Evolutionary conservation across 2,888 invertebrate genomes (phyloP).

Genomic region (Alviniconcha strummeri): DNA sequence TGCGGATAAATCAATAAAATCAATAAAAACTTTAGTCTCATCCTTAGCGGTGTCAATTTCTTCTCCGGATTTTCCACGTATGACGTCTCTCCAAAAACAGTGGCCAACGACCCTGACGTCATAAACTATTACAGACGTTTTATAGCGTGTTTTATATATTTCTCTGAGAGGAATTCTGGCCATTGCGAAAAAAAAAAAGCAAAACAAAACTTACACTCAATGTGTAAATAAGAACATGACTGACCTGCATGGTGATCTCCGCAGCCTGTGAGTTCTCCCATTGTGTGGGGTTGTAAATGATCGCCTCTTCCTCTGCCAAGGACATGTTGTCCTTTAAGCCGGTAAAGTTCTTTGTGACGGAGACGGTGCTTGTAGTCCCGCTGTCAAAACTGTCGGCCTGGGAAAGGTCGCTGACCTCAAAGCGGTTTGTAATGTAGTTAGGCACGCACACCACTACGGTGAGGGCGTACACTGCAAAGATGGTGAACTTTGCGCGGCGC

Average conservation of each 20-base stretch:
- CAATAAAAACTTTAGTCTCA: too few species aligned
- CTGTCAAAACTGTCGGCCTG: too few species aligned
- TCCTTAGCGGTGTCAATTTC: too few species aligned
- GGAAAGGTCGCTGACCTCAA: not conserved
- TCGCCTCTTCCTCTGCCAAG: not conserved
- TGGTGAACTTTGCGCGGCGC: constrained; percentile 86
- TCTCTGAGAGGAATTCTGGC: too few species aligned
- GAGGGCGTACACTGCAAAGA: constrained; percentile 86
- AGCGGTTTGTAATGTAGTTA: constrained; percentile 84
- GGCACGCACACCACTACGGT: constrained; percentile 90
- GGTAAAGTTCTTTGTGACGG: not conserved
- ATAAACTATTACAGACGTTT: too few species aligned
- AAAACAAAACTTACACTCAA: too few species aligned
- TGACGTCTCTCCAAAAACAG: too few species aligned
- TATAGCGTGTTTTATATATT: too few species aligned
- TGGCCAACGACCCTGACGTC: too few species aligned
- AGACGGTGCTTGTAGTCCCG: not conserved
- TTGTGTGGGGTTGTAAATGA: constrained; percentile 29
- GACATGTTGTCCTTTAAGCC: constrained; percentile 18
- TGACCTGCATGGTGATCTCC: constrained; percentile 19
- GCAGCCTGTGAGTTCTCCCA: constrained; percentile 15
- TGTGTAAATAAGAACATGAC: not conserved
- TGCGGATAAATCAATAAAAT: too few species aligned
- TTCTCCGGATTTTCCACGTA: too few species aligned
- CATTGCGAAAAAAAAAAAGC: too few species aligned